phyloP scores from a whole-genome alignment of 2,888 invertebrate species.

The Hartigia nigra region DNA sequence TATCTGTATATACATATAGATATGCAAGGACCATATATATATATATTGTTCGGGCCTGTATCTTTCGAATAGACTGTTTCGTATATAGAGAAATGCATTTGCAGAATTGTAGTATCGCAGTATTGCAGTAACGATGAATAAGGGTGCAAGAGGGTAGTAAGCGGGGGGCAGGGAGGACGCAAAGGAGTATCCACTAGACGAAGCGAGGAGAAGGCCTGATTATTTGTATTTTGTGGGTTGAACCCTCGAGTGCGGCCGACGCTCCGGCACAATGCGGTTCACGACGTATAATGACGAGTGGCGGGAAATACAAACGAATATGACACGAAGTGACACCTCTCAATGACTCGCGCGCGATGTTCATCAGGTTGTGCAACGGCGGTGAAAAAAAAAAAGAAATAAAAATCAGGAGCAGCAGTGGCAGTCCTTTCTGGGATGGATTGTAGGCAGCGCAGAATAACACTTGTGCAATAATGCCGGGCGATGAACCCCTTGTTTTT shows the following conservation, averaged over 20 bases:
- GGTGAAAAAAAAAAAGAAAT: neutral
- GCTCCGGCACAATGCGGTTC: slow-evolving; percentile 47
- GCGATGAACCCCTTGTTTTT: slow-evolving; percentile 64
- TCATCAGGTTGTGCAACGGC: slow-evolving; percentile 21
- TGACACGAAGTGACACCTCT: slow-evolving; percentile 67
- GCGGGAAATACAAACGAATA: slow-evolving; percentile 64
- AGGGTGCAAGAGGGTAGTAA: slow-evolving; percentile 1
- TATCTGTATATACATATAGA: slow-evolving; percentile 11
- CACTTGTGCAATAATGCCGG: slow-evolving; percentile 61
- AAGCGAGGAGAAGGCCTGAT: slow-evolving; percentile 38
- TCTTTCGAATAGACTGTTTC: neutral
- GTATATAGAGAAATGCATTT: neutral
- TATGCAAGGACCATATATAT: neutral
- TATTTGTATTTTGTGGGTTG: slow-evolving; percentile 56
- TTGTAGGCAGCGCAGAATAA: slow-evolving; percentile 19
- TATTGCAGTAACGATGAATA: neutral
- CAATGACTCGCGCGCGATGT: slow-evolving; percentile 54
- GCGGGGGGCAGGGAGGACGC: neutral
- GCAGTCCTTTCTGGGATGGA: neutral
- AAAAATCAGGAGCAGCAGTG: neutral
- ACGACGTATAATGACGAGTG: slow-evolving; percentile 37
- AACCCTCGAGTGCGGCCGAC: slow-evolving; percentile 52
- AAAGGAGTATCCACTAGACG: slow-evolving; percentile 28
- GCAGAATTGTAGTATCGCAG: neutral
- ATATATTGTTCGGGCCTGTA: neutral